A percentile compares a stretch with the other conserved stretches of the same genome.
phyloP scores from a whole-genome alignment of 2,797 vertebrate genomes.

The Enteromius paludinosus region DNA sequence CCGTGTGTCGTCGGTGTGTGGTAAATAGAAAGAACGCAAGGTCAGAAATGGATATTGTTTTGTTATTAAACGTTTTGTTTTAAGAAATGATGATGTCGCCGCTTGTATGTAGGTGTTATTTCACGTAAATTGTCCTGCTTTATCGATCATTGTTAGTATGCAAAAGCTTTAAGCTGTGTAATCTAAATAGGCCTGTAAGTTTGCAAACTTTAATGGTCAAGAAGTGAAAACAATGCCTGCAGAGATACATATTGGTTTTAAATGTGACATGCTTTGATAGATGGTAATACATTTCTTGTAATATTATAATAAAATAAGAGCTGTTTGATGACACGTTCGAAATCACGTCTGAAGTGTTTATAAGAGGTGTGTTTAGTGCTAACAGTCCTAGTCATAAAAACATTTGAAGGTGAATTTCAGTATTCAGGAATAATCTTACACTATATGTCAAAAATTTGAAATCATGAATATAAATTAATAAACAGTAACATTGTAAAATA shows the following conservation, averaged over 20 bases:
- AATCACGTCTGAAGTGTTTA: neutral
- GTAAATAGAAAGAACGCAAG: constrained; percentile 71
- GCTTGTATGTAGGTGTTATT: neutral
- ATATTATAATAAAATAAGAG: no score
- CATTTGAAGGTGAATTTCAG: neutral
- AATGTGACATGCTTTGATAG: neutral
- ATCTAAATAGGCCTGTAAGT: neutral
- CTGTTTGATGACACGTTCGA: neutral
- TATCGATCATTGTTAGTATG: neutral
- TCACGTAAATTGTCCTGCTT: neutral
- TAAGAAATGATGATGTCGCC: neutral
- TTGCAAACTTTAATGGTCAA: neutral
- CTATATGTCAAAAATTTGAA: no score
- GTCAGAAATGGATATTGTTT: constrained; percentile 70
- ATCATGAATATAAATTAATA: no score
- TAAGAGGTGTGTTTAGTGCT: neutral
- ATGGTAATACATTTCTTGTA: neutral
- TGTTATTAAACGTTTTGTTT: neutral
- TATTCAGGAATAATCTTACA: neutral
- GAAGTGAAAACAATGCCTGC: neutral
- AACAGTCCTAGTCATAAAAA: neutral
- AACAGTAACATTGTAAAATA: no score
- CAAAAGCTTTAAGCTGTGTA: neutral
- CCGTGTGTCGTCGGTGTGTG: constrained; percentile 16
- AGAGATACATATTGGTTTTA: neutral